Evolutionary conservation across 2,113 vertebrate genomes (phyloP).

Genomic region (Catharus minimus): DNA sequence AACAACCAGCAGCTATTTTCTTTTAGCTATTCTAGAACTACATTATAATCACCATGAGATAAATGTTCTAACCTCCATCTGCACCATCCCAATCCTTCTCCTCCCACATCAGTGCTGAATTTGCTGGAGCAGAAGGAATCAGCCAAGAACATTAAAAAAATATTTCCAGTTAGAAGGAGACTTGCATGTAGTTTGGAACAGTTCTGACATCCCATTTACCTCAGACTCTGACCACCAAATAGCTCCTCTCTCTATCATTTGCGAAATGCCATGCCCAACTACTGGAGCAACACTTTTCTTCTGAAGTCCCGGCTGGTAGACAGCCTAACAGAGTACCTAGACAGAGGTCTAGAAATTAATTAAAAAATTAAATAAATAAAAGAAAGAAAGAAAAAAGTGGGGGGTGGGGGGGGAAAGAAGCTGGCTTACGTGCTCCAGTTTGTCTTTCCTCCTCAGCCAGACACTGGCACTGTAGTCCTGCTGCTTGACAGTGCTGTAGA

Average conservation of each 20-base stretch:
- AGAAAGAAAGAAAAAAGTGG: too few species aligned
- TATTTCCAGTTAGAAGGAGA: background rate
- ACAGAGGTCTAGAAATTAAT: background rate
- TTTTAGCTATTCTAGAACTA: background rate
- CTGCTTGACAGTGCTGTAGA: slow-evolving; percentile 88
- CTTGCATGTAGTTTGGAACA: background rate
- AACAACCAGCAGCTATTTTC: background rate
- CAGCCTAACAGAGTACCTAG: background rate
- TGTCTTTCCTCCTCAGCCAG: slow-evolving; percentile 90
- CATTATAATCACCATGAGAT: background rate
- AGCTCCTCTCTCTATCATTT: background rate
- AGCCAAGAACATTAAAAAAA: background rate
- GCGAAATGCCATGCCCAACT: background rate
- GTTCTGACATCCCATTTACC: background rate
- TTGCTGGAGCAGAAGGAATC: background rate
- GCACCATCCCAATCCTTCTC: slow-evolving; percentile 31
- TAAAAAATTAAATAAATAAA: too few species aligned
- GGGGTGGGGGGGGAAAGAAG: background rate
- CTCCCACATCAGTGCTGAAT: slow-evolving; percentile 43
- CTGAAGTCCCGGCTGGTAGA: background rate
- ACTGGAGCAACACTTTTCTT: background rate
- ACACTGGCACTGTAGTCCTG: slow-evolving; percentile 91
- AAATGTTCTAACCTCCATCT: slow-evolving; percentile 45
- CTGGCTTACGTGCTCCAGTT: slow-evolving; percentile 89
- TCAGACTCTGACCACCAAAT: background rate